Percentiles rank a stretch among this genome's conserved stretches.
These are phyloP conservation scores for Copsychus sechellarum DNA, from an alignment of 2,113 vertebrate species.

Conservation along the genomic window DNA sequence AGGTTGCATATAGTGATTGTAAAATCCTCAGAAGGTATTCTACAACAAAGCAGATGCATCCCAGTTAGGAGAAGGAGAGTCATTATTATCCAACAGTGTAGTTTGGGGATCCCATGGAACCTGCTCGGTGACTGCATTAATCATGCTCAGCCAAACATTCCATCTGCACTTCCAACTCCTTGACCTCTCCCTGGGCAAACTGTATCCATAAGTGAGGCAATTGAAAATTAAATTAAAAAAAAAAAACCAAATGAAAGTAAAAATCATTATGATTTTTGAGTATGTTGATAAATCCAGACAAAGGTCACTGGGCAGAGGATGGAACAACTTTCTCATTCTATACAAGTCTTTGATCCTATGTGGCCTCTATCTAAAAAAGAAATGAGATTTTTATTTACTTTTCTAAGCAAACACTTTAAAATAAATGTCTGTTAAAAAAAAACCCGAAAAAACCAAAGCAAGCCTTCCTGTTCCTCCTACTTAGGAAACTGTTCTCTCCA, in stretches of 20 bases:
- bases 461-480: not conserved
- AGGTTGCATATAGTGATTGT: not conserved
- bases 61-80: not conserved
- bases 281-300: not conserved
- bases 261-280: not conserved
- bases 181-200: not conserved
- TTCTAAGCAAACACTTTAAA: not conserved
- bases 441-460: accelerated
- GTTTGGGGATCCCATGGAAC: not conserved
- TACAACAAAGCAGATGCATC: not conserved
- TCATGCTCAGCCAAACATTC: not conserved
- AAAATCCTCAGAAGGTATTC: not conserved
- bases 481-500: not conserved
- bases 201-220: not conserved
- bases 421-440: not conserved
- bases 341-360: not conserved
- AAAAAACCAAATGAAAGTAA: not conserved
- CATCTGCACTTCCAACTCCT: not conserved
- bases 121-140: not conserved
- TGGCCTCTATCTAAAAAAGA: not conserved
- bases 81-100: not conserved
- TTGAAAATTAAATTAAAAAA: not conserved
- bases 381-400: not conserved
- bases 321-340: not conserved
- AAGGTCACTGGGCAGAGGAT: not conserved